These are phyloP conservation scores for Hypomesus transpacificus DNA, from an alignment of 2,113 vertebrate genomes.

Conservation along the genomic window DNA sequence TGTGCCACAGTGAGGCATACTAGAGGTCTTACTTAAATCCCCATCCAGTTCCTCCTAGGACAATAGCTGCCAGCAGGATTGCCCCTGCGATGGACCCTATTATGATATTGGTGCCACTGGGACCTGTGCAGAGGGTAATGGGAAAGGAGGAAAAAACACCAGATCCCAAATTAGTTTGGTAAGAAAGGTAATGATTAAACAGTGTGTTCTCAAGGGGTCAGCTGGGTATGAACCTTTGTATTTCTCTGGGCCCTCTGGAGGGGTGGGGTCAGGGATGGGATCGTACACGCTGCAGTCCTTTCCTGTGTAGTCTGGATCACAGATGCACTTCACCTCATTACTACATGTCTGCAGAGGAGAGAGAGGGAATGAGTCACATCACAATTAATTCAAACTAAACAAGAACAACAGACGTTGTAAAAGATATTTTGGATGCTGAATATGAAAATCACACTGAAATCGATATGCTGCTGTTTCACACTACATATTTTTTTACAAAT, in stretches of 20 bases:
- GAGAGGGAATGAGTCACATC: background rate
- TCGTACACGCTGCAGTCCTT: slow-evolving; percentile 94
- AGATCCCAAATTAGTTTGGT: background rate
- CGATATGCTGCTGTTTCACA: background rate
- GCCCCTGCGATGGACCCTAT: slow-evolving; percentile 97
- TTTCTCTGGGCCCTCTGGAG: slow-evolving; percentile 77
- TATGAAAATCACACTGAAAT: background rate
- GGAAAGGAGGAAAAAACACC: background rate
- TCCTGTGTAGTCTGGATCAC: slow-evolving; percentile 88
- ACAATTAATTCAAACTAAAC: background rate
- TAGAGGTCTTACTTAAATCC: slow-evolving; percentile 95
- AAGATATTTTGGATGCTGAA: background rate
- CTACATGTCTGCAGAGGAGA: slow-evolving; percentile 80
- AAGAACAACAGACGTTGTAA: too few relatives aligned
- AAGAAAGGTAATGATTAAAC: background rate
- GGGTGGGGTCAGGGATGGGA: slow-evolving; percentile 82
- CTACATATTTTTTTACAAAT: too few relatives aligned
- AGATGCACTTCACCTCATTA: slow-evolving; percentile 94
- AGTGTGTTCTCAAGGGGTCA: background rate
- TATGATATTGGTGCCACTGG: slow-evolving; percentile 98
- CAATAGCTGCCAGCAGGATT: slow-evolving; percentile 93
- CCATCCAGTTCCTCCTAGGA: slow-evolving; percentile 98
- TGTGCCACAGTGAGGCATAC: slow-evolving; percentile 29
- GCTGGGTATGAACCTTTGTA: slow-evolving; percentile 77
- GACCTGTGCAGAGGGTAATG: slow-evolving; percentile 77